Percentiles rank a stretch among this genome's conserved stretches.
These are phyloP conservation scores for Pseudomyrmex dendroicus DNA, from an alignment of 1,140 invertebrate genomes.

Conservation along the genomic window DNA sequence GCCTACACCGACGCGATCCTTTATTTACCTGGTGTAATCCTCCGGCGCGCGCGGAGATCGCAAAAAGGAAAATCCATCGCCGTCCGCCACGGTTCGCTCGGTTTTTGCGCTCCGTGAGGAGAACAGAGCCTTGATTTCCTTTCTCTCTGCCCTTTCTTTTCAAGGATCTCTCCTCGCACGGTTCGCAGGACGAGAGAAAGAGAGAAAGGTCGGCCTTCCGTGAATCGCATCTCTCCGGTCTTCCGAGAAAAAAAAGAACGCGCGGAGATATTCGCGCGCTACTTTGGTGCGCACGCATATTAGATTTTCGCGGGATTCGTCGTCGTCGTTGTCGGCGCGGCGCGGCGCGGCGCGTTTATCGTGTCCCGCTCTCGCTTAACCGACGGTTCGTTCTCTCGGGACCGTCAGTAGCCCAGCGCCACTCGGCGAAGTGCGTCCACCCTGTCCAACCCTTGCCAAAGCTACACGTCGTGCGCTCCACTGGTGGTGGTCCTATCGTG, in stretches of 20 bases:
- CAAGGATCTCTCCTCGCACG: not conserved
- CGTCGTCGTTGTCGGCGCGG: slow-evolving; percentile 3
- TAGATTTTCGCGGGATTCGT: slow-evolving; percentile 71
- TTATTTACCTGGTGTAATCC: slow-evolving; percentile 4
- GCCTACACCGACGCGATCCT: not conserved
- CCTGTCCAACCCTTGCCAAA: not conserved
- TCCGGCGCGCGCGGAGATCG: not conserved
- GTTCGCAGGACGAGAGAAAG: no score
- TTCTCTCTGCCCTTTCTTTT: slow-evolving; percentile 4
- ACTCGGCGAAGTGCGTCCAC: slow-evolving; percentile 65
- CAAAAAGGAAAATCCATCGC: slow-evolving; percentile 15
- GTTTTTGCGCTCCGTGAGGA: slow-evolving; percentile 9
- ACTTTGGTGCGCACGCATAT: slow-evolving; percentile 65
- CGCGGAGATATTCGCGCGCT: slow-evolving; percentile 45
- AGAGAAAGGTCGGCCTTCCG: no score
- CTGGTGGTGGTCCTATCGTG: slow-evolving; percentile 34
- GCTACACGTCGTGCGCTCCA: not conserved
- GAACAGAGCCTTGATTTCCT: not conserved
- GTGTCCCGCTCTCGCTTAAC: slow-evolving; percentile 25
- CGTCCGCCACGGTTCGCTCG: not conserved
- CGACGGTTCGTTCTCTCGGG: slow-evolving; percentile 34
- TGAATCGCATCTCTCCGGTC: not conserved
- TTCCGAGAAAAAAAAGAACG: not conserved
- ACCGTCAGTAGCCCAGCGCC: slow-evolving; percentile 72
- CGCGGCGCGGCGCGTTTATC: slow-evolving; percentile 13